Evolutionary conservation across 2,113 vertebrate genomes (phyloP), one percentile per base, ranked within the genome.

Genomic region (Saguinus imperator): DNA sequence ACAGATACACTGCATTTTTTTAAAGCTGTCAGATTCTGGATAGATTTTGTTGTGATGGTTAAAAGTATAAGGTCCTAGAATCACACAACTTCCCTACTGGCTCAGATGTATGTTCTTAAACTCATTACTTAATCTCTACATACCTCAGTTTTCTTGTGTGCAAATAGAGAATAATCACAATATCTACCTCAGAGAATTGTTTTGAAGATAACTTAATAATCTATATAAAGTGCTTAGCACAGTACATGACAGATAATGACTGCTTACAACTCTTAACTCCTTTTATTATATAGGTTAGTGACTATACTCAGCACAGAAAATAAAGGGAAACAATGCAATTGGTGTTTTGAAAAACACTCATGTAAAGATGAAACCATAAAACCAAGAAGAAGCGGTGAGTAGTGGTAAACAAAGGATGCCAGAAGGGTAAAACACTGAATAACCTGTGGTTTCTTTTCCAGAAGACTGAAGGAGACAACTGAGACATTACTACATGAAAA

Each of bases 341-440:
- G 37, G 23, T 50, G 12, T 82, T n/a, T 32, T 25, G 80, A 84
- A 86, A 58, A 72, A 4, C 29, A 77, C 10, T 82, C 50, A 11
- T 8, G 2, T 10, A 8, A 11, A 20, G 12, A 87, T 76, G 16
- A 32, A 4, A 17, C 25, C 84, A 64, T n/a, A 20, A 89, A 20
- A 14, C 27, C 70, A 8, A n/a, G 57, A 1, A 23, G 76, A 70
- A 35, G 13, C 0, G 10, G 2, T 5, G 11, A 37, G 5, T 2
- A 8, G 1, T 5, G 20, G 32, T 6, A 68, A 87, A 76, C 32
- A 18, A 37, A 13, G 55, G 52, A 10, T 1, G 3, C 57, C 6
- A 4, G 2, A 21, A 87, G 32, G 23, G 55, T 32, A n/a, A 10
- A 52, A 58, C 57, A 5, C 2, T 32, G 21, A 58, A 27, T 6